These are phyloP conservation scores for Burhinus bistriatus DNA, from an alignment of 2,113 vertebrate genomes.

Conservation along the genomic window DNA sequence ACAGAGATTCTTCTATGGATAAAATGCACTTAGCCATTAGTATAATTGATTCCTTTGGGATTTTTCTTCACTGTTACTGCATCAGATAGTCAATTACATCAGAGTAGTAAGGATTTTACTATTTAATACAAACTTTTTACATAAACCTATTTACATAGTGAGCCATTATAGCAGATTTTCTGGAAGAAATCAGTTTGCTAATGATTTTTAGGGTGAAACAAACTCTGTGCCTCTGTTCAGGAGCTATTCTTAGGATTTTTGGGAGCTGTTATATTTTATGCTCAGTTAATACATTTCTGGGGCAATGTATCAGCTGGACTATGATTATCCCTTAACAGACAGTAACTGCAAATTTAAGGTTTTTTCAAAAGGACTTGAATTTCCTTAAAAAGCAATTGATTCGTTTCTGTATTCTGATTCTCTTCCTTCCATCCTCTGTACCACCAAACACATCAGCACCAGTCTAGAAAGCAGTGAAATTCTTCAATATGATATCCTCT, in stretches of 20 bases:
- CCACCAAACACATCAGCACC: background rate
- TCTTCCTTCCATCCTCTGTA: background rate
- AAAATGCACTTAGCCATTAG: background rate
- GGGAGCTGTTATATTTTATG: background rate
- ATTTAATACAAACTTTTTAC: background rate
- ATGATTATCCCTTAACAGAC: background rate
- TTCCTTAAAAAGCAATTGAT: background rate
- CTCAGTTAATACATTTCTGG: background rate
- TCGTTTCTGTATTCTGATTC: background rate
- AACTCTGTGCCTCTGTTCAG: background rate
- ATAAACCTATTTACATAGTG: background rate
- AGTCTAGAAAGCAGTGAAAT: background rate
- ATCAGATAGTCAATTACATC: background rate
- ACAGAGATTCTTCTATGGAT: constrained; percentile 9
- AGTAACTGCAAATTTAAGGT: background rate
- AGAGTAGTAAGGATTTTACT: background rate
- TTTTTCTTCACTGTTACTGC: background rate
- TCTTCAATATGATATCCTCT: background rate
- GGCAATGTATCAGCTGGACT: background rate
- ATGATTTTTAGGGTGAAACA: background rate
- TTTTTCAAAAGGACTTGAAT: background rate
- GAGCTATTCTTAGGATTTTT: background rate
- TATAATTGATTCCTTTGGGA: constrained; percentile 34
- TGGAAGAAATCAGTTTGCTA: background rate
- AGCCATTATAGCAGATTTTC: background rate